Evolutionary conservation across 2,888 invertebrate genomes (phyloP).

Genomic region (Hydrotaea cyrtoneurina): DNA sequence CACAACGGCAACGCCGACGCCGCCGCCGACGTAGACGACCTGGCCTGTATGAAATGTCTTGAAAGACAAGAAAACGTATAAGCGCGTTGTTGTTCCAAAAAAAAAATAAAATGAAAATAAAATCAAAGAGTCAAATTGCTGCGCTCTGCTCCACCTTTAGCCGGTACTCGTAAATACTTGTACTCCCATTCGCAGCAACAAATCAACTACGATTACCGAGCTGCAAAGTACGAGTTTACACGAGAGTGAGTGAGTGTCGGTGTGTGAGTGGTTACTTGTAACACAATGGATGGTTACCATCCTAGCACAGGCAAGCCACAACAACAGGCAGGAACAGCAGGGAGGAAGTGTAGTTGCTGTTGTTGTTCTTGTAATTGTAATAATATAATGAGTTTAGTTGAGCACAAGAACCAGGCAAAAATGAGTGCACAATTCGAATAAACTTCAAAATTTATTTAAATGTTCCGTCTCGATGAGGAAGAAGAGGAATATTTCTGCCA

Average conservation of each 20-base stretch:
- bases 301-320: neutral
- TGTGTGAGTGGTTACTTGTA: neutral
- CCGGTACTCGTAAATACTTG: neutral
- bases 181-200: conserved; percentile 12
- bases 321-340: neutral
- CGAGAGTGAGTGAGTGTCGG: neutral
- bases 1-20: neutral
- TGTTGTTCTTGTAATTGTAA: conserved; percentile 24
- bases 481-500: conserved; percentile 48
- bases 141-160: neutral
- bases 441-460: conserved; percentile 11
- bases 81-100: conserved; percentile 64
- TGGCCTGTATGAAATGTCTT: conserved; percentile 48
- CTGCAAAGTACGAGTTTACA: neutral
- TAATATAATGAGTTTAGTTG: conserved; percentile 32
- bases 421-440: conserved; percentile 25
- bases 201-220: conserved; percentile 6
- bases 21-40: neutral
- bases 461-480: neutral
- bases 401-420: neutral
- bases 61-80: conserved; percentile 66
- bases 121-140: conserved; percentile 61
- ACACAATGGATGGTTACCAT: neutral
- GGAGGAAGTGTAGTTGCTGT: neutral
- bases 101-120: conserved; percentile 55